phyloP scores from a whole-genome alignment of 2,888 invertebrate species.

The Odontocerum albicorne region DNA sequence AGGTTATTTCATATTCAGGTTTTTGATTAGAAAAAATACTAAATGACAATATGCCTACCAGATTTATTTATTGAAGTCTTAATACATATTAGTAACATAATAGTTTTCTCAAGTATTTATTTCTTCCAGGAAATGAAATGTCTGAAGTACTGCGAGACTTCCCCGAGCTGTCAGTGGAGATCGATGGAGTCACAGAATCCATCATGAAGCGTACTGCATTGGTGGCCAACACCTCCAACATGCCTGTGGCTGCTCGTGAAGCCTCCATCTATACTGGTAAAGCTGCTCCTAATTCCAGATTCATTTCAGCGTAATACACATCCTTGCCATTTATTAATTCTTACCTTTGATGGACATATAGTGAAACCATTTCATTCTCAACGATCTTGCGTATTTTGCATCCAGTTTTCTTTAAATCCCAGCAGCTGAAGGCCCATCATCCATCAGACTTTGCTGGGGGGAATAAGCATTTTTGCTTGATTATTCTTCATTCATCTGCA shows the following conservation, averaged over 20 bases:
- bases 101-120: not conserved
- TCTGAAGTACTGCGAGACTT: slow-evolving; percentile 98
- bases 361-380: not conserved
- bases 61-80: not conserved
- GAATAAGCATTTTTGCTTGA: too few species aligned
- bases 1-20: too few species aligned
- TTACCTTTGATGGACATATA: too few species aligned
- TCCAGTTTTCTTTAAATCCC: too few species aligned
- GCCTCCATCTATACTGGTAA: slow-evolving; percentile 98
- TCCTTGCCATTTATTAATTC: not conserved
- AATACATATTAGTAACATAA: not conserved
- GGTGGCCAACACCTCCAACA: slow-evolving; percentile 99
- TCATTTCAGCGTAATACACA: not conserved
- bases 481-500: too few species aligned
- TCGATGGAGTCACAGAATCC: slow-evolving; percentile 94
- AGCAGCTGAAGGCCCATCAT: too few species aligned
- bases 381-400: too few species aligned
- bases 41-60: not conserved
- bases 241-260: slow-evolving; percentile 99
- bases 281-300: too few species aligned
- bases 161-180: slow-evolving; percentile 97
- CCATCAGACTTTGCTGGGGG: too few species aligned
- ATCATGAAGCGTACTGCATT: slow-evolving; percentile 99
- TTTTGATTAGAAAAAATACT: too few species aligned
- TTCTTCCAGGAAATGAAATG: slow-evolving; percentile 87